Evolutionary conservation across 1,140 invertebrate species (phyloP).

Genomic region (Drosophila micromelanica): DNA sequence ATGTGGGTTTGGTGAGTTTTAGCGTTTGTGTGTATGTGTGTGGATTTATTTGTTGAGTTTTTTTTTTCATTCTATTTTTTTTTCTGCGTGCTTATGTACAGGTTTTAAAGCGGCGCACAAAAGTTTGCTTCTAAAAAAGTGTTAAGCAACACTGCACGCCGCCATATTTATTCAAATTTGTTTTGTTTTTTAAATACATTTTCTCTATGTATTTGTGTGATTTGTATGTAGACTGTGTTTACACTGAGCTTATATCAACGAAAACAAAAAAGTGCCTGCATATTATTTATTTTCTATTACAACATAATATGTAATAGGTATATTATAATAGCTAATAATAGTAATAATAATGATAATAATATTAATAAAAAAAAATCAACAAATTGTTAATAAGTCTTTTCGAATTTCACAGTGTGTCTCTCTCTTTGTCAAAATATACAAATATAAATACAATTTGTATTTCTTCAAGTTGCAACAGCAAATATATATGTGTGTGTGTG

Average conservation of each 20-base stretch:
- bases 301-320: constrained; percentile 38
- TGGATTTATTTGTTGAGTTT: not conserved
- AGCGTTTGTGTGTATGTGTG: not conserved
- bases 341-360: constrained; percentile 53
- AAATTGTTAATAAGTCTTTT: constrained; percentile 81
- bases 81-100: constrained; percentile 16
- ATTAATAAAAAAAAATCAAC: constrained; percentile 65
- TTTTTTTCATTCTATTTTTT: not conserved
- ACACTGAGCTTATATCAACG: constrained; percentile 25
- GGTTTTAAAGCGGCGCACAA: constrained; percentile 17
- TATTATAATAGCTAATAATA: constrained; percentile 48
- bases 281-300: constrained; percentile 32
- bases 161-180: constrained; percentile 1
- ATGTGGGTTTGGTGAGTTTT: constrained; percentile 23
- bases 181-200: not conserved
- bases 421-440: constrained; percentile 65
- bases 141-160: constrained; percentile 1
- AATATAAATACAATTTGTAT: constrained; percentile 60
- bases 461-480: constrained; percentile 65
- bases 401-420: constrained; percentile 81
- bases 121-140: constrained; percentile 28
- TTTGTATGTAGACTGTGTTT: constrained; percentile 1
- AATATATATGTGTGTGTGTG: constrained; percentile 38
- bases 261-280: constrained; percentile 28
- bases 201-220: constrained; percentile 3